Base-by-base conservation (phyloP, 1,140 invertebrate genomes). In the Eciton burchellii region DNA sequence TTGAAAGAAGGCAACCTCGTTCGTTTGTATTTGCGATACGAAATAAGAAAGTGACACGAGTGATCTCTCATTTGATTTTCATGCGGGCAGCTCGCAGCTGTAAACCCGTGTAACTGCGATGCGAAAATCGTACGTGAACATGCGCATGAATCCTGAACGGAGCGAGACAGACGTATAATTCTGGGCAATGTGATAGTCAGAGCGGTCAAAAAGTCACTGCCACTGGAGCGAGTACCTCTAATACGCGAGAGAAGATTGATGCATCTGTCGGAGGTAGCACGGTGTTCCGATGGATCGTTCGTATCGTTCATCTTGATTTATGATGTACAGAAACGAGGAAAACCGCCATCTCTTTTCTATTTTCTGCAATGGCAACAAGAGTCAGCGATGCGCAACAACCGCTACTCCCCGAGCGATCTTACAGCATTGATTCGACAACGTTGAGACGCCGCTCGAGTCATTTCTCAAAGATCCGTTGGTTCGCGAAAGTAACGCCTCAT, bases 281-380 rank as follows among this genome's bases (percentile, higher is more conserved):
- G 62, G 43, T 63, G 45, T 63, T 56, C 45, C 52, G 72, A 86
- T 70, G 81, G 84, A 86, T 87, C 85, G 84, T 79, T 87, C 85
- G 84, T 79, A 83, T 83, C 72, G 84, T 86, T 77, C 66, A 63
- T 86, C 72, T 81, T 87, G 84, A 87, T 87, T 87, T 86, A 86
- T 86, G 66, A 68, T 56, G 60, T 63, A 85, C 63, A 63, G 56
- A 26, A 45, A 41, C 56, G 49, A 29, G 35, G 41, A 81, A 59
- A 84, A 26, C 29, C 21, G 12, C 49, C 49, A 9, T 83, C 54
- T 86, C 81, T 68, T 45, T 59, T 56, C 45, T 63, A 66, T 83
- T 79, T 76, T 68, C 72, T 45, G 52, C 21, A 29, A 12, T 6
- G 24, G 14, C 26, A 41, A 52, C 26, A 41, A 52, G 63, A 68